phyloP scores from a whole-genome alignment of 2,888 invertebrate genomes.

The Drosophila formosana region DNA sequence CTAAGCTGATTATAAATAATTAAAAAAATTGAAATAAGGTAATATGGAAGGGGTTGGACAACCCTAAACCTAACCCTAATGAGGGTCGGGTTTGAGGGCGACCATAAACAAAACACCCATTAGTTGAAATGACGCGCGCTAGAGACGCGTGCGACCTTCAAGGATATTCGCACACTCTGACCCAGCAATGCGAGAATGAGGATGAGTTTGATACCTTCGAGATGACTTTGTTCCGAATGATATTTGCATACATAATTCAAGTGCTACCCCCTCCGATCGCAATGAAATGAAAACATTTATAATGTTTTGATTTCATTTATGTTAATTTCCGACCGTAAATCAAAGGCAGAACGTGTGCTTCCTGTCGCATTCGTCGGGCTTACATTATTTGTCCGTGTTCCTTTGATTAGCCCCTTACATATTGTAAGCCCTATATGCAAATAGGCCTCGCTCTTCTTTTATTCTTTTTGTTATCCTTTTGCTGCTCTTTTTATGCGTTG shows the following conservation, averaged over 20 bases:
- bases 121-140: constrained; percentile 56
- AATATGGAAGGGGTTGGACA: constrained; percentile 34
- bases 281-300: constrained; percentile 75
- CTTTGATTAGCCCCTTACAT: constrained; percentile 62
- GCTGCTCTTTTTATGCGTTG: constrained; percentile 31
- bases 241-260: constrained; percentile 72
- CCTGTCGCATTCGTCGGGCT: constrained; percentile 70
- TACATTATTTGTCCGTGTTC: constrained; percentile 59
- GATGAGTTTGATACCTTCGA: constrained; percentile 9
- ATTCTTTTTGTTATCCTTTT: constrained; percentile 63
- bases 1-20: constrained; percentile 78
- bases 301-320: constrained; percentile 83
- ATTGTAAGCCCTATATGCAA: constrained; percentile 44
- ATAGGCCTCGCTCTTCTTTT: constrained; percentile 33
- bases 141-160: constrained; percentile 75
- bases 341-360: constrained; percentile 82
- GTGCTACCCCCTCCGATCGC: constrained; percentile 37
- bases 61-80: constrained; percentile 53
- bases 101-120: constrained; percentile 80
- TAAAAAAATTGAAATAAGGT: constrained; percentile 49
- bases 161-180: constrained; percentile 67
- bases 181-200: constrained; percentile 3
- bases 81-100: constrained; percentile 72
- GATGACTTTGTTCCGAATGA: constrained; percentile 71
- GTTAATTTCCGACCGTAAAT: constrained; percentile 81